Evolutionary conservation across 2,797 vertebrate genomes (phyloP), one percentile per base, ranked within the genome.

Genomic region (Sphenodon punctatus): DNA sequence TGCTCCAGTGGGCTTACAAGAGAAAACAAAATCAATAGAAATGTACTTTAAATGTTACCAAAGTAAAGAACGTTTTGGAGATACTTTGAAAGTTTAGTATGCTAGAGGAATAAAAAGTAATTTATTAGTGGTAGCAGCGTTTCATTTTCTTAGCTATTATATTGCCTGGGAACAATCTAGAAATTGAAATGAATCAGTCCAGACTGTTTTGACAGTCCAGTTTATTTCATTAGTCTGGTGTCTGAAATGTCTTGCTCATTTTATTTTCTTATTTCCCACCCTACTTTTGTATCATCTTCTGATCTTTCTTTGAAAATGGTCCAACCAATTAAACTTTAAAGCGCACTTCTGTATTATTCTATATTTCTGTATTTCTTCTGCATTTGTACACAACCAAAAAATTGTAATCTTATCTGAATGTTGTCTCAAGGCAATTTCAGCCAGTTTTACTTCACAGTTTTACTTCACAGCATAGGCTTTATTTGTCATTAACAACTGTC

Each of bases 291-390:
- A n/a, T 48, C 63, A 75, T 15, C 10, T 55, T 66, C 51, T 69
- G 70, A 59, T 92, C 30, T 55, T 77, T 75, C 53, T 25, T 72
- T 70, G 46, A 86, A 74, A 90, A 68, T 22, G 78, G 55, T 58
- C 43, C 5, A 64, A 80, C 89, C 74, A 88, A 82, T 85, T 84
- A 88, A 39, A 66, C 36, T 80, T 63, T 74, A 59, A 71, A 84
- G 39, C 43, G 66, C 80, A 65, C 34, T 67, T 78, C 46, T 30
- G 56, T 60, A 53, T 22, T 77, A 82, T 59, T 71, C 59, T 46
- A 86, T 63, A 88, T 78, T 86, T 75, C 61, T 78, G 25, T 27
- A n/a, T n/a, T 16, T 67, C 63, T 81, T 75, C 59, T 68, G 67
- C 59, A 16, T n/a, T n/a, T n/a, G 19, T 39, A 5, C 20, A 27